Evolutionary conservation across 2,797 vertebrate species (phyloP), one percentile per base, ranked within the genome.

Genomic region (Adelosebastes latens): DNA sequence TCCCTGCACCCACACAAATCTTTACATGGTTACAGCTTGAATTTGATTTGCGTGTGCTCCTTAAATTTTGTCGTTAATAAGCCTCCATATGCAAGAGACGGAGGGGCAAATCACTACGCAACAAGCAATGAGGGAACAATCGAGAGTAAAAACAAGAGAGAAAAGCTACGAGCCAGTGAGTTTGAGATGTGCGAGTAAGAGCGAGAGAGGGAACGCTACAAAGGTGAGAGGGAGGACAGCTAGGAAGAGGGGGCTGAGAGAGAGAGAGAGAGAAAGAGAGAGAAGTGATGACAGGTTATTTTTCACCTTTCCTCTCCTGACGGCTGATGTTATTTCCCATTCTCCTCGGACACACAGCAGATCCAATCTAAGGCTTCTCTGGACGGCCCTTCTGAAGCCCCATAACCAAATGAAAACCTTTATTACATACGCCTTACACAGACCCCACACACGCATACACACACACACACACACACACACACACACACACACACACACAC

Each of bases 231-330:
- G 73, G 79, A 92, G 83, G 80, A 85, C 66, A 77, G 68, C 39
- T 53, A 25, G 27, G 24, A 82, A 76, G 59, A 29, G 32, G 46
- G 65, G 65, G 34, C 72, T 66, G 42, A 46, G 39, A 42, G 66
- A 52, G 34, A 52, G 34, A 52, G 66, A 52, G 74, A 65, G 62
- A 72, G 68, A 73, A 16, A 20, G 66, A 39, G 63, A 72, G 73
- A 81, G 86, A 95, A 94, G 94, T 95, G 95, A 95, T 95, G 96
- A 96, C 95, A 95, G 96, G 94, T 94, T 96, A 96, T 96, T 96
- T 96, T 96, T 96, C 96, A 96, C 95, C 93, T 92, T 85, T 81
- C 81, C 91, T 95, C 94, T 94, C 93, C 88, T 93, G 95, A 92
- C 94, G 75, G 87, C 78, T 84, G 87, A 94, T 94, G 90, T 94